A percentile compares a stretch with the other conserved stretches of the same genome.
Conservation (phyloP, 1,140 invertebrate genomes). For the Branchinecta lindahli region DNA sequence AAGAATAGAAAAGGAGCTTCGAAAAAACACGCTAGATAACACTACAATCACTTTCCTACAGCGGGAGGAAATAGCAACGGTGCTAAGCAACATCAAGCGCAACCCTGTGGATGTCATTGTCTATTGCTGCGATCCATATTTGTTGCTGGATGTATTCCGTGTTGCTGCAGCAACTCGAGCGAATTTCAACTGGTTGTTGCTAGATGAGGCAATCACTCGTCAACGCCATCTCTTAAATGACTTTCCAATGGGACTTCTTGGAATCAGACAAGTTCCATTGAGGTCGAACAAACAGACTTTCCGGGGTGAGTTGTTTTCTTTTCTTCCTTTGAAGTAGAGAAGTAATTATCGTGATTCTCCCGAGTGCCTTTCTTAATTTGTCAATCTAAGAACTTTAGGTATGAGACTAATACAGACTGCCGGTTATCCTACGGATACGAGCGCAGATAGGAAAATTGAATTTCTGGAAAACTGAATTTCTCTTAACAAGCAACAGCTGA, state of each 20-base stretch:
- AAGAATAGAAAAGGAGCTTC: background rate
- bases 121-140: slow-evolving; percentile 7
- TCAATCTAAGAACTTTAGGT: too few species aligned
- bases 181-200: background rate
- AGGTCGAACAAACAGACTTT: slow-evolving; percentile 3
- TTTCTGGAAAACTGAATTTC: too few species aligned
- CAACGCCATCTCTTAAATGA: background rate
- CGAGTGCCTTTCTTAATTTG: too few species aligned
- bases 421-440: too few species aligned
- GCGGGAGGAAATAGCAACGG: background rate
- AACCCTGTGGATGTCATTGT: background rate
- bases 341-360: too few species aligned
- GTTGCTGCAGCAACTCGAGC: background rate
- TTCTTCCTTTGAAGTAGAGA: background rate
- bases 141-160: background rate
- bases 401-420: too few species aligned
- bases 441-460: too few species aligned
- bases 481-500: too few species aligned
- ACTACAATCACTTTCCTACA: background rate
- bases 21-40: background rate
- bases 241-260: background rate
- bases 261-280: slow-evolving; percentile 8
- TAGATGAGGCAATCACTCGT: background rate
- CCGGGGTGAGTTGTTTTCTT: background rate
- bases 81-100: background rate